Evolutionary conservation across 2,797 vertebrate genomes (phyloP).

Genomic region (Poecilia wingei): DNA sequence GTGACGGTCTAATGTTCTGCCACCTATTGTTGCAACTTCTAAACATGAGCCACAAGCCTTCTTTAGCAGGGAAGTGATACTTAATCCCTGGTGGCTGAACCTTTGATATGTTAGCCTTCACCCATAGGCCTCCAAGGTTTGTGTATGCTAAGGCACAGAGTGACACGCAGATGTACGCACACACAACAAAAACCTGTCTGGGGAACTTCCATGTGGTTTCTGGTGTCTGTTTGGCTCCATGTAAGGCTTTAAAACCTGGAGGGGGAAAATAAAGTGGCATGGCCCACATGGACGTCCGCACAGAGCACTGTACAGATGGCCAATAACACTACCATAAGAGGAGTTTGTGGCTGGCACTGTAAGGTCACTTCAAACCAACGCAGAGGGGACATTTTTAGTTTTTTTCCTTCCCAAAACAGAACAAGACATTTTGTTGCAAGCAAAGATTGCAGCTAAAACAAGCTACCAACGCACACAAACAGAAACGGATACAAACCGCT

Average conservation of each 20-base stretch:
- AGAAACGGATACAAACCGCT: conserved; percentile 21
- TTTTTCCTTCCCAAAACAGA: conserved; percentile 78
- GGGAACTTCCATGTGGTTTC: conserved; percentile 66
- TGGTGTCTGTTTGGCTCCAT: conserved; percentile 79
- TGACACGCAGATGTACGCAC: conserved; percentile 40
- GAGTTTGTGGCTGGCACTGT: conserved; percentile 74
- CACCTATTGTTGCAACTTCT: conserved; percentile 77
- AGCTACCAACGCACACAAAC: conserved; percentile 36
- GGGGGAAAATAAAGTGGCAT: conserved; percentile 79
- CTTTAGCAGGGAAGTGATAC: conserved; percentile 72
- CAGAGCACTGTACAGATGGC: conserved; percentile 58
- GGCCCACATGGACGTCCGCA: conserved; percentile 53
- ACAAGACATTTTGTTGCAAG: conserved; percentile 48
- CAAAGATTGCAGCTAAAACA: conserved; percentile 54
- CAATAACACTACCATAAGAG: conserved; percentile 81
- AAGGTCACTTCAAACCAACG: conserved; percentile 65
- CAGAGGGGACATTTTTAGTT: conserved; percentile 67
- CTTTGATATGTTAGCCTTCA: conserved; percentile 81
- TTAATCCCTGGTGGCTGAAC: conserved; percentile 75
- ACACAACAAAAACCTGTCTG: conserved; percentile 65
- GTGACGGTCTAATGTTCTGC: conserved; percentile 72
- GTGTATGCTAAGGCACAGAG: conserved; percentile 56
- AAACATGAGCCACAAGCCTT: conserved; percentile 65
- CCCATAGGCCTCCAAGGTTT: conserved; percentile 68
- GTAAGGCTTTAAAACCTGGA: conserved; percentile 77